Conservation (phyloP, 2,888 invertebrate species). For the Dione juno region DNA sequence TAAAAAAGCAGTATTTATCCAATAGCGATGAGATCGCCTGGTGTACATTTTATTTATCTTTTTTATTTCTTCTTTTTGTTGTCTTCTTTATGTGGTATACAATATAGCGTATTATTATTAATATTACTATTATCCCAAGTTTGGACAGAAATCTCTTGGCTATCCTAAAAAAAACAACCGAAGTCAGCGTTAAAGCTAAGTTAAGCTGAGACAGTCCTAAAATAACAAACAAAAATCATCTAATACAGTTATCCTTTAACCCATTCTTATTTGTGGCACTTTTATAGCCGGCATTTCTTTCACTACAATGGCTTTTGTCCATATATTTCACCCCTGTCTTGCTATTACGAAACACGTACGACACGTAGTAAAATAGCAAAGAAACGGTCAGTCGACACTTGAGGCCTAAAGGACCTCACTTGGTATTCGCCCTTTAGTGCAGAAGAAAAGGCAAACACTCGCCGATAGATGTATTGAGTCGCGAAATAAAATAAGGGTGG, state of each 20-base stretch:
- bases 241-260: constrained; percentile 15
- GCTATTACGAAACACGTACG: constrained; percentile 72
- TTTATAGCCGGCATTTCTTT: constrained; percentile 20
- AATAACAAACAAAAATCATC: constrained; percentile 4
- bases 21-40: too few species aligned
- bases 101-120: too few species aligned
- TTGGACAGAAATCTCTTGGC: too few species aligned
- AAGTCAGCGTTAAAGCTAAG: too few species aligned
- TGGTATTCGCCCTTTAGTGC: constrained; percentile 75
- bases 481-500: constrained; percentile 79
- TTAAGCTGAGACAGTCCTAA: too few species aligned
- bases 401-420: constrained; percentile 69
- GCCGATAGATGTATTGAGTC: constrained; percentile 81
- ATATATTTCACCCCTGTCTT: constrained; percentile 35
- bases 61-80: too few species aligned
- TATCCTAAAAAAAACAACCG: too few species aligned
- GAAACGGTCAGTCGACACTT: constrained; percentile 75
- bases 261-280: constrained; percentile 17
- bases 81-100: too few species aligned
- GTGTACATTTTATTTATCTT: too few species aligned
- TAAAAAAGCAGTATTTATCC: too few species aligned
- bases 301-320: constrained; percentile 27
- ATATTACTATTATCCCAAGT: too few species aligned
- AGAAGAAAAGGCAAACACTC: constrained; percentile 79
- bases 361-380: constrained; percentile 80